Evolutionary conservation across 2,888 invertebrate genomes (phyloP), one percentile per base, ranked within the genome.

Genomic region (Entomobrya proxima): DNA sequence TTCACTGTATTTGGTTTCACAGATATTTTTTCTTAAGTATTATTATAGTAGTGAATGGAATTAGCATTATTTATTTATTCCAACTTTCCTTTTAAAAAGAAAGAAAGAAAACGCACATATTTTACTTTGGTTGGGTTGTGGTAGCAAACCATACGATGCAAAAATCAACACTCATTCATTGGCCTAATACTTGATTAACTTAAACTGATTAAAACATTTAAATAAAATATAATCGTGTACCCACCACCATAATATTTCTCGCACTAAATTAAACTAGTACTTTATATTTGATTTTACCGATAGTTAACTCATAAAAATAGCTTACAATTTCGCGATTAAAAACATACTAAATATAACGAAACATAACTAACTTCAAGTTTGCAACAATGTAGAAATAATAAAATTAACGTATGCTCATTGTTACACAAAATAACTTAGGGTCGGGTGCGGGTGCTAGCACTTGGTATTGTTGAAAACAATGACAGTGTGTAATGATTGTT

Each of bases 1-100:
- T 37, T 32, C 30, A 74, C 24, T 2, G 30, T 18, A 50, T 74
- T 50, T 24, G 50, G 18, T 74, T 74, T 74, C 74, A 74, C 74
- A 74, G 74, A 74, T 44, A 44, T 52, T 74, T 74, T n/a, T 74
- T 35, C 50, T 74, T 74, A 74, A n/a, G 52, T 37, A 40, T 18
- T 37, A 69, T 15, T 67, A 37, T 52, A n/a, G n/a, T n/a, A n/a
- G n/a, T n/a, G n/a, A n/a, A n/a, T 21, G 21, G 35, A 32, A 3
- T 40, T 15, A 11, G 44, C 44, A 74, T 74, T 15, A 21, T 30
- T 35, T 74, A 32, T 52, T n/a, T 74, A 74, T n/a, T 74, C 52
- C 74, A 52, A 52, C 74, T 69, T 40, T 3, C 5, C n/a, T 3
- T 13, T 47, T 30, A 1, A 64, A 21, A 52, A 21, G 5, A 13